Evolutionary conservation across 2,113 vertebrate species (phyloP).

Genomic region (Heterocephalus glaber): DNA sequence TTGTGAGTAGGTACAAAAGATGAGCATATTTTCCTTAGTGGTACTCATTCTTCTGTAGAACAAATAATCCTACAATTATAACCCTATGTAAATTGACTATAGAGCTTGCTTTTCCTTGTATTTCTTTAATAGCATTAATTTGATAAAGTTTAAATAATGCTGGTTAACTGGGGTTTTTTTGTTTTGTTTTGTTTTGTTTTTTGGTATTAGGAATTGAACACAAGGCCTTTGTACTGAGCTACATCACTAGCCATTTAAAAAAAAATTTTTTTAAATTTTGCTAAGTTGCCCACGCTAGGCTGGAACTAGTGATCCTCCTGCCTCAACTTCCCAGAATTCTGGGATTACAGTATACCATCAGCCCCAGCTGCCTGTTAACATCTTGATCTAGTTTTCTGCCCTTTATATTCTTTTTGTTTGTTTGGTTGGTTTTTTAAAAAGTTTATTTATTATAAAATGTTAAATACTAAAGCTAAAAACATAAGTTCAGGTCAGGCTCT

Average conservation of each 20-base stretch:
- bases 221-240: not conserved
- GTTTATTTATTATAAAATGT: slow-evolving; percentile 81
- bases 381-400: not conserved
- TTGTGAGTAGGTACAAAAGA: not conserved
- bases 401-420: too few species aligned
- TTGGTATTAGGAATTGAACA: not conserved
- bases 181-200: too few species aligned
- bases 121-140: slow-evolving; percentile 37
- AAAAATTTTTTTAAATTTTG: not conserved
- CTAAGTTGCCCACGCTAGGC: not conserved
- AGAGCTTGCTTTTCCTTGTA: slow-evolving; percentile 30
- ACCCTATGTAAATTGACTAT: not conserved
- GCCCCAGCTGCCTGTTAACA: not conserved
- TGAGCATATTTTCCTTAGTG: not conserved
- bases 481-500: slow-evolving; percentile 62
- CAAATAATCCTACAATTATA: not conserved
- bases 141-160: slow-evolving; percentile 3
- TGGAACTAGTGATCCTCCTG: not conserved
- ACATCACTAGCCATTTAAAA: not conserved
- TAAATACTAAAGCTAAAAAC: slow-evolving; percentile 79
- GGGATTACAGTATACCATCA: not conserved
- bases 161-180: not conserved
- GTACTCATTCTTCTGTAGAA: not conserved
- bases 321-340: not conserved
- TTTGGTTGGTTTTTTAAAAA: slow-evolving; percentile 52